Conservation (phyloP, 2,113 vertebrate species). For the Pristiophorus japonicus region DNA sequence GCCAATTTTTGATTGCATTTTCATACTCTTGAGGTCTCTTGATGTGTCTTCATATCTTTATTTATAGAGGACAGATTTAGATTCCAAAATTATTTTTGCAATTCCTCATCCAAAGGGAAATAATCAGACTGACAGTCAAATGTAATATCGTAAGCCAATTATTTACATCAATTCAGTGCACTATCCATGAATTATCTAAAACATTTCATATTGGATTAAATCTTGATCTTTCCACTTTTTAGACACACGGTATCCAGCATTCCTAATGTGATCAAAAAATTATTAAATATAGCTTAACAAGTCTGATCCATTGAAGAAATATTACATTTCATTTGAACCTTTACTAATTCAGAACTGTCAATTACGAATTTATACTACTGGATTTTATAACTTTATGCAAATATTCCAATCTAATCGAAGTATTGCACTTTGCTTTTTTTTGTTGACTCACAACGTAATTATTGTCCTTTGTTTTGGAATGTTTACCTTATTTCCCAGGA, state of each 20-base stretch:
- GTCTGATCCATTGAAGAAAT: background rate
- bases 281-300: background rate
- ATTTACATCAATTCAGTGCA: background rate
- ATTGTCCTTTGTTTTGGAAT: background rate
- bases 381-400: background rate
- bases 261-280: background rate
- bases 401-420: background rate
- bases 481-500: background rate
- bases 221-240: background rate
- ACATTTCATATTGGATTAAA: background rate
- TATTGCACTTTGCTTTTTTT: background rate
- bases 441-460: background rate
- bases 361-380: background rate
- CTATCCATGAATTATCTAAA: background rate
- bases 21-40: background rate
- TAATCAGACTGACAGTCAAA: slow-evolving; percentile 24
- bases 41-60: slow-evolving; percentile 11
- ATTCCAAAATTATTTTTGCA: slow-evolving; percentile 30
- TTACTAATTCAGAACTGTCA: background rate
- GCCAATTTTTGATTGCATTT: slow-evolving; percentile 31
- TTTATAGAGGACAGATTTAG: slow-evolving; percentile 15
- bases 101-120: slow-evolving; percentile 22
- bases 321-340: background rate
- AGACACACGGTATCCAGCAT: background rate
- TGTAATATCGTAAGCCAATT: background rate